Percentiles rank a stretch among this genome's conserved stretches.
phyloP scores from a whole-genome alignment of 1,140 invertebrate species.

The Nomia melanderi region DNA sequence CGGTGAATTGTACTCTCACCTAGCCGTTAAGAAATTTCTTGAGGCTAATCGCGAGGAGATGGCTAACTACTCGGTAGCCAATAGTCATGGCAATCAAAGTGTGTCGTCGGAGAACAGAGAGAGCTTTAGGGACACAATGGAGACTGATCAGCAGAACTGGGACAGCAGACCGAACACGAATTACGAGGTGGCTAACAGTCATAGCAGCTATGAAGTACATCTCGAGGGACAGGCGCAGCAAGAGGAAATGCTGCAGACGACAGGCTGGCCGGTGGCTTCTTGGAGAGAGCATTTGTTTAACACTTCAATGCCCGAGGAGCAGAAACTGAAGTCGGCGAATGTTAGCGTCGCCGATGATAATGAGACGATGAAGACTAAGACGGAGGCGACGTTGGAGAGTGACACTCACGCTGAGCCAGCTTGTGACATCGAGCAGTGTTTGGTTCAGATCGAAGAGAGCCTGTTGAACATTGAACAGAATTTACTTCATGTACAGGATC shows the following conservation, averaged over 20 bases:
- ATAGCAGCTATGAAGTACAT: constrained; percentile 68
- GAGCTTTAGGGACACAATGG: constrained; percentile 24
- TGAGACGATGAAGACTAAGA: not conserved
- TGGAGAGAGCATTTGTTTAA: constrained; percentile 24
- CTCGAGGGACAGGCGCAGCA: constrained; percentile 64
- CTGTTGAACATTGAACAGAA: constrained; percentile 73
- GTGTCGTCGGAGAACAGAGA: constrained; percentile 46
- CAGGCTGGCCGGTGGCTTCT: constrained; percentile 26
- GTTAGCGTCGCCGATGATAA: not conserved
- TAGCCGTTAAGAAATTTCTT: constrained; percentile 15
- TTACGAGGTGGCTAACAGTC: constrained; percentile 71
- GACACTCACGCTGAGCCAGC: constrained; percentile 16
- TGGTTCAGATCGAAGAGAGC: constrained; percentile 73
- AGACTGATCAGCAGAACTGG: constrained; percentile 45
- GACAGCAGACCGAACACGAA: constrained; percentile 29
- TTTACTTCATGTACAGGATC: constrained; percentile 69
- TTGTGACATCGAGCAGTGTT: constrained; percentile 72
- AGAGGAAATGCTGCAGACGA: constrained; percentile 13
- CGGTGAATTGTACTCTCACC: constrained; percentile 38
- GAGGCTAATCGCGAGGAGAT: constrained; percentile 12
- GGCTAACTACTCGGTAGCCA: constrained; percentile 51
- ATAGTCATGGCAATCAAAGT: constrained; percentile 66
- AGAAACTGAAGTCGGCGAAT: constrained; percentile 3
- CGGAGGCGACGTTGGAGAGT: constrained; percentile 8
- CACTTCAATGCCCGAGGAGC: not conserved